A percentile compares a stretch with the other conserved stretches of the same genome.
Evolutionary conservation across 2,888 invertebrate genomes (phyloP).

Genomic region (Drosophila koepferae): DNA sequence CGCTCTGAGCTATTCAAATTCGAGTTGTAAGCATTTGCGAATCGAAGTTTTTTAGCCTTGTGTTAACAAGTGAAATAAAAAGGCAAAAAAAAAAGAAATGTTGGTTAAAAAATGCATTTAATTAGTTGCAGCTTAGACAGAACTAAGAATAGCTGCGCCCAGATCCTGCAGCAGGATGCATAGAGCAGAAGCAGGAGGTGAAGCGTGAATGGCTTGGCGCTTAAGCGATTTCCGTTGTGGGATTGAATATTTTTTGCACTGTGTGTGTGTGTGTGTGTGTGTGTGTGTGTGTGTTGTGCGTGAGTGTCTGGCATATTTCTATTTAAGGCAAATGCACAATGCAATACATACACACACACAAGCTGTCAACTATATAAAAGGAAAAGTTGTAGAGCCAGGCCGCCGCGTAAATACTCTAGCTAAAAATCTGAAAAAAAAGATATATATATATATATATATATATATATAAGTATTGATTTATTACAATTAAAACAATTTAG

Average conservation of each 20-base stretch:
- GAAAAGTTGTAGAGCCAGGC: not conserved
- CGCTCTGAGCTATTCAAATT: not conserved
- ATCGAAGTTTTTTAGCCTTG: not conserved
- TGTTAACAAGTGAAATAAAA: conserved; percentile 52
- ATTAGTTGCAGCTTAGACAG: conserved; percentile 48
- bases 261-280: conserved; percentile 4
- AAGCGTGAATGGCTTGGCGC: conserved; percentile 33
- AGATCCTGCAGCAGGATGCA: conserved; percentile 22
- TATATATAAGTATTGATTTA: no score
- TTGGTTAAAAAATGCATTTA: conserved; percentile 30
- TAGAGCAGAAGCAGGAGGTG: not conserved
- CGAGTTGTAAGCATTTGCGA: not conserved
- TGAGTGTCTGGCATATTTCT: conserved; percentile 73
- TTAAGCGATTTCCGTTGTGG: conserved; percentile 71
- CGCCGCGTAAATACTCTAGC: not conserved
- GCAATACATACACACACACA: conserved; percentile 35
- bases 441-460: no score
- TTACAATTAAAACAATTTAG: not conserved
- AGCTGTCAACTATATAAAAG: conserved; percentile 22
- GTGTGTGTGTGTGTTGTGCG: conserved; percentile 38
- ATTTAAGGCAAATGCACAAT: conserved; percentile 71
- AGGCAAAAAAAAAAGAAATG: conserved; percentile 14
- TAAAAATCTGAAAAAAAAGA: not conserved
- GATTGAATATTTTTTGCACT: conserved; percentile 67
- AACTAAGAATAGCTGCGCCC: conserved; percentile 16